Conservation (phyloP, 1,140 invertebrate genomes). For the Hycleus phaleratus region DNA sequence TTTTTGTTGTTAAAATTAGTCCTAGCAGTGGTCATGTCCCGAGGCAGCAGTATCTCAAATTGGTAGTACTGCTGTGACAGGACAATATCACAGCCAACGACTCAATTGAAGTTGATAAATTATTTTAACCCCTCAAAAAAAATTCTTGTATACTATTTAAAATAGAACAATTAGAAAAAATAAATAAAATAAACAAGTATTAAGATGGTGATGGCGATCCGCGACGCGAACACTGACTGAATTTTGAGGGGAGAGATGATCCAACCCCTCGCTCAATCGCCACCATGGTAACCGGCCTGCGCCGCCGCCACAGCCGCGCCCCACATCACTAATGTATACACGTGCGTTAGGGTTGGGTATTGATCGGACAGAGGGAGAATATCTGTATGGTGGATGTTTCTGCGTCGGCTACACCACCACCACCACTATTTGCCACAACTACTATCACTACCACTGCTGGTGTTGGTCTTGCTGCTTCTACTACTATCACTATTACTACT, state of each 20-base stretch:
- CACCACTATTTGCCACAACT: no score
- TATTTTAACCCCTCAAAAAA: slow-evolving; percentile 9
- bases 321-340: slow-evolving; percentile 43
- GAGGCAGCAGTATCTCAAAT: slow-evolving; percentile 71
- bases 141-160: neutral
- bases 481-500: no score
- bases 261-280: slow-evolving; percentile 27
- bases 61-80: slow-evolving; percentile 86
- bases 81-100: slow-evolving; percentile 76
- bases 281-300: slow-evolving; percentile 30
- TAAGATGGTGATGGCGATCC: slow-evolving; percentile 10
- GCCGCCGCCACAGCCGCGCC: slow-evolving; percentile 32
- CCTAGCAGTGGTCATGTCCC: slow-evolving; percentile 67
- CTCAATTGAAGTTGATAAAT: neutral
- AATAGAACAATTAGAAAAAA: neutral
- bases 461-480: no score
- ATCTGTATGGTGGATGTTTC: no score
- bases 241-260: slow-evolving; percentile 29
- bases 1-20: neutral
- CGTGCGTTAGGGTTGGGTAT: slow-evolving; percentile 33
- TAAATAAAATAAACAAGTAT: neutral
- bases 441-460: no score
- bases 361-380: slow-evolving; percentile 15
- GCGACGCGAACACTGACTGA: slow-evolving; percentile 33
- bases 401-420: no score